These are phyloP conservation scores for Coenonympha arcania DNA, from an alignment of 2,888 invertebrate genomes.

Conservation along the genomic window DNA sequence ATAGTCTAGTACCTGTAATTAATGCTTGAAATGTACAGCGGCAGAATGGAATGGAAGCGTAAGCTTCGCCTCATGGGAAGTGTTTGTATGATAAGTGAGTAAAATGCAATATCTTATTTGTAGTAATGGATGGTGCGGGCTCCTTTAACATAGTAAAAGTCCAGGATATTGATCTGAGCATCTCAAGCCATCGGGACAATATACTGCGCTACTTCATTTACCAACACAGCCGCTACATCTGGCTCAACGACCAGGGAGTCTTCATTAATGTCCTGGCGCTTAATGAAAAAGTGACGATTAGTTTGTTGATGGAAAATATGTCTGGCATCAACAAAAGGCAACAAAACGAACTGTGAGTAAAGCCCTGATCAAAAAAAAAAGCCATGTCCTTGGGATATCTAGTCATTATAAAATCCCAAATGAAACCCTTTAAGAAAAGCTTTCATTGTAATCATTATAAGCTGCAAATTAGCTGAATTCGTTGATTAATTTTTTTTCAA, in stretches of 20 bases:
- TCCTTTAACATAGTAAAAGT: constrained; percentile 60
- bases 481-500: no score
- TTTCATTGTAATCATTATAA: no score
- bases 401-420: no score
- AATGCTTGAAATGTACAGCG: no score
- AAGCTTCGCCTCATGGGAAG: no score
- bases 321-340: constrained; percentile 70
- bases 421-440: no score
- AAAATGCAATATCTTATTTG: constrained; percentile 32
- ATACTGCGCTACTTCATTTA: constrained; percentile 70
- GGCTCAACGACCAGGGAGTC: constrained; percentile 63
- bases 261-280: constrained; percentile 67
- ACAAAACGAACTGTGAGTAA: constrained; percentile 73
- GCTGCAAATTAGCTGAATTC: no score
- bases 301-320: constrained; percentile 66
- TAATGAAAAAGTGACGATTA: constrained; percentile 66
- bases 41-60: no score
- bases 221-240: constrained; percentile 74
- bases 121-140: constrained; percentile 67
- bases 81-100: no score
- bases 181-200: constrained; percentile 60
- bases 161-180: constrained; percentile 55
- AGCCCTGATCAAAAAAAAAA: background rate
- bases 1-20: no score
- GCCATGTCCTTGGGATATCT: no score